Evolutionary conservation across 2,113 vertebrate species (phyloP), one percentile per base, ranked within the genome.

Genomic region (Notechis scutatus): DNA sequence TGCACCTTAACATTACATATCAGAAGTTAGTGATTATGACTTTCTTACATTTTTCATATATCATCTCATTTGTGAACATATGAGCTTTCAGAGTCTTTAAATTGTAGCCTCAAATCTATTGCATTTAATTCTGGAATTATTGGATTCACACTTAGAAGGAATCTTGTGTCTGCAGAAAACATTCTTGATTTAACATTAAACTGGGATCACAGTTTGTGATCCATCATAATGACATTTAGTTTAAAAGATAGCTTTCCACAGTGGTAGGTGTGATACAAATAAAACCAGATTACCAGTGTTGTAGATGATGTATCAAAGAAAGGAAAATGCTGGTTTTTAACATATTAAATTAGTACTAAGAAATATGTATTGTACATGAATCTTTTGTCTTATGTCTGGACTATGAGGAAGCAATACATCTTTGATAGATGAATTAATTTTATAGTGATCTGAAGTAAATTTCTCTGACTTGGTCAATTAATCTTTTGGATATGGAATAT

Each of bases 171-270:
- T 93, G 23, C 26, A 2, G 90, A 93, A 92, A 95, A 2, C 89
- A 93, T 93, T 91, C 74, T 88, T 90, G 56, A 39, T 54, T 94
- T 87, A 90, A 90, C 55, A 92, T 74, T 7, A 91, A 11, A 90
- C n/a, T 93, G 93, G 93, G 88, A 85, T 39, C 56, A 92, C 57
- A 42, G 74, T 50, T 91, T 95, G 69, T 87, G 91, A 94, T 96
- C 91, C 90, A 91, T 95, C 95, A 94, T 81, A 39, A 7, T 92
- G 96, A 95, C 88, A 74, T 85, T 93, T 85, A 54, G 93, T 47
- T n/a, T 85, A 92, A 92, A 96, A 94, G 57, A 85, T 86, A 92
- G 50, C 88, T 61, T 47, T 94, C 94, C 29, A 64, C 12, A 15
- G 90, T n/a, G 10, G 54, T 88, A 81, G 64, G 20, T 11, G 29